Conservation (phyloP, 2,797 vertebrate genomes). For the Pelodytes ibericus region DNA sequence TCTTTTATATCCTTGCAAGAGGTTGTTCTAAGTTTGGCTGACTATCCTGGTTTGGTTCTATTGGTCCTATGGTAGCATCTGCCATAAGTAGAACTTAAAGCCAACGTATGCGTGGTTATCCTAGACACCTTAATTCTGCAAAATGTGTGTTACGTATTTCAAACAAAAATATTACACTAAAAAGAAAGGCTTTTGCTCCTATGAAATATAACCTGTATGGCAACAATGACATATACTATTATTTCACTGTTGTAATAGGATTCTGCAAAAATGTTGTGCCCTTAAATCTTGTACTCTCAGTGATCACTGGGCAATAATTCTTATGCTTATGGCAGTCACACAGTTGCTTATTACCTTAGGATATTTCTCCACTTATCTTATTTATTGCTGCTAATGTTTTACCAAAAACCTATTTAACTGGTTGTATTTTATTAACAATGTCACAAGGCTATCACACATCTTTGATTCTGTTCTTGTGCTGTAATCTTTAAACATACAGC, state of each 20-base stretch:
- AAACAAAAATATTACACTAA: background rate
- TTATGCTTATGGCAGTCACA: background rate
- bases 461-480: background rate
- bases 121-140: slow-evolving; percentile 3
- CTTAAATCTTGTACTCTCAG: background rate
- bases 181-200: background rate
- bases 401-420: background rate
- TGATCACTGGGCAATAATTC: background rate
- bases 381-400: background rate
- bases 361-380: background rate
- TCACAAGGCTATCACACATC: background rate
- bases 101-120: too few species aligned
- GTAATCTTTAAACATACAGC: background rate
- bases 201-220: background rate
- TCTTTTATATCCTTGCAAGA: too few species aligned
- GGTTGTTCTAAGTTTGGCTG: too few species aligned
- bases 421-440: background rate
- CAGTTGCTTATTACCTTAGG: background rate
- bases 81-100: too few species aligned
- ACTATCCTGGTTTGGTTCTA: too few species aligned
- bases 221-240: background rate
- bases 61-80: too few species aligned
- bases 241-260: background rate
- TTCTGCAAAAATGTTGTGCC: background rate
- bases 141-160: too few species aligned